Percentiles rank a stretch among this genome's conserved stretches.
phyloP scores from a whole-genome alignment of 2,888 invertebrate species.

The Eulithis testata region DNA sequence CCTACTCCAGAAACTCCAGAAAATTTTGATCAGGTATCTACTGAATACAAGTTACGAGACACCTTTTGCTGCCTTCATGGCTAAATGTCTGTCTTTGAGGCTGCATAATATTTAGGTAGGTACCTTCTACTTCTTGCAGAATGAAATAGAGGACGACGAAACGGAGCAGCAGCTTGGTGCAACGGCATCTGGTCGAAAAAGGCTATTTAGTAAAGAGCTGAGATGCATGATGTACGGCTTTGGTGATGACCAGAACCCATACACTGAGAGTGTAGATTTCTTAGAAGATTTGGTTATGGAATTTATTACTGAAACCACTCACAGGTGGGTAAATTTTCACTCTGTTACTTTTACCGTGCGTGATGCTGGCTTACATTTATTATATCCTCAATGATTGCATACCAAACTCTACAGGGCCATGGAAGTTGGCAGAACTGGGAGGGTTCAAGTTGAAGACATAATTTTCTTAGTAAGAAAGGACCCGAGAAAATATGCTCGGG shows the following conservation, averaged over 20 bases:
- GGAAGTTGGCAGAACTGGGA: constrained; percentile 98
- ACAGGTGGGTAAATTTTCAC: constrained; percentile 86
- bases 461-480: constrained; percentile 98
- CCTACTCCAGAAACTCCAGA: constrained; percentile 68
- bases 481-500: constrained; percentile 97
- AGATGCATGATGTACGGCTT: constrained; percentile 99
- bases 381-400: no score
- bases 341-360: neutral
- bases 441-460: constrained; percentile 99
- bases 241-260: constrained; percentile 99
- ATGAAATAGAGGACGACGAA: constrained; percentile 86
- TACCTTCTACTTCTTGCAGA: constrained; percentile 14
- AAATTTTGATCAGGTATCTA: constrained; percentile 72
- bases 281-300: constrained; percentile 99
- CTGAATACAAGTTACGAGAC: neutral
- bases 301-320: constrained; percentile 97
- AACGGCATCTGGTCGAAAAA: constrained; percentile 89
- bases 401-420: constrained; percentile 88
- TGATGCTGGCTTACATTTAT: no score
- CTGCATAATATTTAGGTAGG: neutral
- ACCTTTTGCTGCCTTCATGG: no score
- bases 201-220: constrained; percentile 95
- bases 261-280: constrained; percentile 98
- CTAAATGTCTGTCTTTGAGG: no score
- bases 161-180: constrained; percentile 88